Conservation (phyloP, 2,113 vertebrate species). For the Oxygymnocypris stewartii region DNA sequence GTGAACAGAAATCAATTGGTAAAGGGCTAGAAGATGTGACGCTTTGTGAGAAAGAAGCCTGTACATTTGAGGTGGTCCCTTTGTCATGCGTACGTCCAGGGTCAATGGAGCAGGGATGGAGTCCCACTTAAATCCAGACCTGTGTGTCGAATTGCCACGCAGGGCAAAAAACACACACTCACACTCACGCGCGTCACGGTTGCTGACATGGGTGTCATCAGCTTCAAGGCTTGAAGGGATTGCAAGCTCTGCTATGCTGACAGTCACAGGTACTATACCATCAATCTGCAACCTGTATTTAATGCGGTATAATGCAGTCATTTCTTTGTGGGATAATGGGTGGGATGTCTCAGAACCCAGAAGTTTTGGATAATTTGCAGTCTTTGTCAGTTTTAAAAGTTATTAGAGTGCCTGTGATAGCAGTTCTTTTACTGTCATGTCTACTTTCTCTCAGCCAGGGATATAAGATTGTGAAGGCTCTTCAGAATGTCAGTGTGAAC, state of each 20-base stretch:
- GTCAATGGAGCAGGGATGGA: slow-evolving; percentile 82
- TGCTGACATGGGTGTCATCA: slow-evolving; percentile 81
- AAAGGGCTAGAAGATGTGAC: slow-evolving; percentile 79
- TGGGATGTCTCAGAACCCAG: background rate
- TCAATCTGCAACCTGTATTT: background rate
- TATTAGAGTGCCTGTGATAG: background rate
- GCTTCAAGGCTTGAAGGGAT: slow-evolving; percentile 84
- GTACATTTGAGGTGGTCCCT: slow-evolving; percentile 84
- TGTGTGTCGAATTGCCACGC: slow-evolving; percentile 71
- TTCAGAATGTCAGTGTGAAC: slow-evolving; percentile 83
- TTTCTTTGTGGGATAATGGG: background rate
- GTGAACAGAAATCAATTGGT: slow-evolving; percentile 86
- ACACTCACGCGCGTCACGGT: slow-evolving; percentile 75
- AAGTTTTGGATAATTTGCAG: background rate
- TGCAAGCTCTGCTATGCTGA: slow-evolving; percentile 78
- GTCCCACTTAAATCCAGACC: slow-evolving; percentile 79
- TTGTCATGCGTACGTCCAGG: slow-evolving; percentile 83
- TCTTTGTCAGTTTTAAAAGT: background rate
- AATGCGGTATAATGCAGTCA: background rate
- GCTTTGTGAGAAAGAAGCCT: slow-evolving; percentile 78
- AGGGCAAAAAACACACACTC: slow-evolving; percentile 82
- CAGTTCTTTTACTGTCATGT: background rate
- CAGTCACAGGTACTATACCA: slow-evolving; percentile 81
- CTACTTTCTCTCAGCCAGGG: slow-evolving; percentile 76
- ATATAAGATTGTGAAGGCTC: slow-evolving; percentile 81